Percentiles rank a stretch among this genome's conserved stretches.
phyloP scores from a whole-genome alignment of 2,888 invertebrate species.

The Dichetophora obliterata region DNA sequence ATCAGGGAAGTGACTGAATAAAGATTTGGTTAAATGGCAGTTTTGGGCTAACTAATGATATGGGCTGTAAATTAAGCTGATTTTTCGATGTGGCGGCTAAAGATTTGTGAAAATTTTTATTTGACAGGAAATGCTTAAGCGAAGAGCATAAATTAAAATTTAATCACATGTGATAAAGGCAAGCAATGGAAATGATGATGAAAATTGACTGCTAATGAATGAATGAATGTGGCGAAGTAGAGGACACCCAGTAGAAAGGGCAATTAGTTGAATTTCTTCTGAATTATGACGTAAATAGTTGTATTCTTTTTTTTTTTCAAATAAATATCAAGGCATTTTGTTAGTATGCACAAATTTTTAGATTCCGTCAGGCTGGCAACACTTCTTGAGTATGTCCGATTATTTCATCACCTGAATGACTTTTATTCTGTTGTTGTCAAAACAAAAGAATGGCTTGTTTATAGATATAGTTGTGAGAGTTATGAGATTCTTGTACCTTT shows the following conservation, averaged over 20 bases:
- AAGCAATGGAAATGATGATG: neutral
- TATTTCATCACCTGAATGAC: neutral
- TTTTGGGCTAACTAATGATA: conserved; percentile 7
- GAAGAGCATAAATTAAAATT: neutral
- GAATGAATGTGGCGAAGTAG: neutral
- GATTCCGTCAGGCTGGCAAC: too few relatives aligned
- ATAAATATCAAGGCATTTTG: too few relatives aligned
- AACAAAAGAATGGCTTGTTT: neutral
- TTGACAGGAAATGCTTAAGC: neutral
- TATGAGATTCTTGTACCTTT: neutral
- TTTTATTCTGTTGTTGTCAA: neutral
- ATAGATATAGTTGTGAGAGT: neutral
- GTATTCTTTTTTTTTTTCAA: too few relatives aligned
- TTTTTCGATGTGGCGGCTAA: neutral
- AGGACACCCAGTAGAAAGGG: neutral
- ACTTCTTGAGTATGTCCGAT: too few relatives aligned
- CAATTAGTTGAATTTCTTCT: neutral
- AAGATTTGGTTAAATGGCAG: neutral
- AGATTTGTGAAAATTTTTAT: neutral
- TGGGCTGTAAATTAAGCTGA: conserved; percentile 22
- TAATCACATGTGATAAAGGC: conserved; percentile 24
- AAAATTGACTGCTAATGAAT: neutral
- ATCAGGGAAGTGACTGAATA: neutral
- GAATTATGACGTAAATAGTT: too few relatives aligned
- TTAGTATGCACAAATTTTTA: too few relatives aligned